Percentiles rank a stretch among this genome's conserved stretches.
Evolutionary conservation across 2,888 invertebrate species (phyloP).

Genomic region (Cheiracanthium punctorium): DNA sequence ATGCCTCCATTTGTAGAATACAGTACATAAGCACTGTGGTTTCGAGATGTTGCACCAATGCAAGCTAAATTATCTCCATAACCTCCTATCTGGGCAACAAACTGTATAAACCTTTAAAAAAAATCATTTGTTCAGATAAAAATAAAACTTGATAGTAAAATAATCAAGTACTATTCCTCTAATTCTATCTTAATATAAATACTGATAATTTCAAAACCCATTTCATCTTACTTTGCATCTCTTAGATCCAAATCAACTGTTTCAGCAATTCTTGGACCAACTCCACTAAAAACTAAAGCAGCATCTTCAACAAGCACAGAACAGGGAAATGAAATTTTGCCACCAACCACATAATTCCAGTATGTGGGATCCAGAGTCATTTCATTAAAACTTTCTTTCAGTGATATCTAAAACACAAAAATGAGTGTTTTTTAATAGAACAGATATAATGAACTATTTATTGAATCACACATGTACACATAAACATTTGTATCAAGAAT

Average conservation of each 20-base stretch:
- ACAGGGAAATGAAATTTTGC: constrained; percentile 74
- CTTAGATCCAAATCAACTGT: constrained; percentile 75
- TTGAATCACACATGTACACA: too few species aligned
- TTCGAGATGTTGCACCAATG: constrained; percentile 73
- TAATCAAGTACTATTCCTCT: too few species aligned
- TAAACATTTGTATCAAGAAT: too few species aligned
- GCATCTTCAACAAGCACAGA: constrained; percentile 74
- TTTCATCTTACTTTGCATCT: constrained; percentile 74
- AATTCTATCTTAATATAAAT: too few species aligned
- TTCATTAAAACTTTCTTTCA: constrained; percentile 75
- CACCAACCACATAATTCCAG: constrained; percentile 75
- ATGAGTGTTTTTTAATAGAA: too few species aligned
- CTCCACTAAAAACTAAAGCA: constrained; percentile 74
- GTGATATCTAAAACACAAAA: constrained; percentile 73
- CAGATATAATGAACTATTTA: too few species aligned
- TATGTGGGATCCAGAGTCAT: constrained; percentile 73
- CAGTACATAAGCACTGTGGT: constrained; percentile 75
- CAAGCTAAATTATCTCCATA: constrained; percentile 73
- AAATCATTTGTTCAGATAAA: constrained; percentile 14
- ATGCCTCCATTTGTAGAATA: constrained; percentile 75
- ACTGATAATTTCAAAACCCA: too few species aligned
- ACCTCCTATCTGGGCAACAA: constrained; percentile 75
- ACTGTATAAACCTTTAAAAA: constrained; percentile 75
- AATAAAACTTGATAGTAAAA: not conserved
- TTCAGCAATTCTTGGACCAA: constrained; percentile 74